Evolutionary conservation across 2,888 invertebrate species (phyloP).

Genomic region (Cephus pygmeus): DNA sequence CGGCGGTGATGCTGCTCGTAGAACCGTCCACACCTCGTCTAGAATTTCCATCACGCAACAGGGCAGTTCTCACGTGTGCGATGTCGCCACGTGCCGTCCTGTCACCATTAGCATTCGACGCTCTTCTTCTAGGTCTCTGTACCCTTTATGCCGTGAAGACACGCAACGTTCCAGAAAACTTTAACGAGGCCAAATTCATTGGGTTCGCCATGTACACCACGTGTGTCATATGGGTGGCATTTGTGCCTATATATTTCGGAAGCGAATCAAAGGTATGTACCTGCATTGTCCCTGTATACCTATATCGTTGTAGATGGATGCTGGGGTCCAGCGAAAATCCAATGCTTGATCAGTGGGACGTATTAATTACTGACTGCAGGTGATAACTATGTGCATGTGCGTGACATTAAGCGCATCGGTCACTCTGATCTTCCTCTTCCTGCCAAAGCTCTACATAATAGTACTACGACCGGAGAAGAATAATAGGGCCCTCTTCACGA

Average conservation of each 20-base stretch:
- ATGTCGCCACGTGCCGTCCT: conserved; percentile 71
- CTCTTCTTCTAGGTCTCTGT: conserved; percentile 77
- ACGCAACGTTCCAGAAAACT: conserved; percentile 83
- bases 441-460: conserved; percentile 82
- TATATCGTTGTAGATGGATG: background rate
- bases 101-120: conserved; percentile 77
- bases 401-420: conserved; percentile 80
- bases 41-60: conserved; percentile 67
- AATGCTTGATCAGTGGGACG: background rate
- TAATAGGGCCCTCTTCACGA: conserved; percentile 76
- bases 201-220: conserved; percentile 87
- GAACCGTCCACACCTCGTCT: conserved; percentile 72
- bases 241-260: conserved; percentile 81
- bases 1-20: conserved; percentile 71
- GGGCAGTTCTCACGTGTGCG: conserved; percentile 74
- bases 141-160: conserved; percentile 83
- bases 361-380: conserved; percentile 30
- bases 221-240: conserved; percentile 82
- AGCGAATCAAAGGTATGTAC: conserved; percentile 73
- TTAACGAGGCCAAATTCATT: conserved; percentile 81
- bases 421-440: conserved; percentile 77
- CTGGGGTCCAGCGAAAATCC: background rate
- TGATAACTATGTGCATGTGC: conserved; percentile 71
- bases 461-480: conserved; percentile 80
- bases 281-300: conserved; percentile 33